Base-by-base conservation (phyloP, 1,140 invertebrate species). In the Dryas iulia region DNA sequence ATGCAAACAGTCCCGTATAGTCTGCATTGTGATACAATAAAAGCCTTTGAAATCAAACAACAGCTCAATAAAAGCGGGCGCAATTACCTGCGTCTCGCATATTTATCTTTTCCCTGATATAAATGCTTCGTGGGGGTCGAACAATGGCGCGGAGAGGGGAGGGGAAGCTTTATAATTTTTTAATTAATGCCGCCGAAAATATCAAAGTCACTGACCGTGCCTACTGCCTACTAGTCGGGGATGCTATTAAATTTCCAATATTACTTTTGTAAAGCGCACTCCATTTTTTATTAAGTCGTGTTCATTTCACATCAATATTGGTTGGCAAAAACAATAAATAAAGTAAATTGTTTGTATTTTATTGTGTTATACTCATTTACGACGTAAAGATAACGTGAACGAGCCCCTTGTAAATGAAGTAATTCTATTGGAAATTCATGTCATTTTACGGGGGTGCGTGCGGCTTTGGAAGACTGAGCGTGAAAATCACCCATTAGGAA, bases 101-200 rank as follows among this genome's bases (percentile, higher is more conserved):
- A 87, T 90, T 88, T 90, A 86, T 90, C 86, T 87, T 88, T 89
- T 80, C 79, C 81, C 71, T 77, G 78, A 81, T 86, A 81, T 84
- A 87, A 89, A 89, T 79, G 83, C 83, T 88, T 86, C 84, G 86
- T 88, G 78, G 71, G 65, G 71, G 76, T 63, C 56, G 76, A 84
- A 90, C 86, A 88, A 90, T 88, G 72, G 84, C 77, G 66, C 64
- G 72, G 83, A 75, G 77, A n/a, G 74, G 64, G 58, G 71, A 60
- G 72, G 75, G 75, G 83, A 84, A 84, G 87, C 86, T 86, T 84
- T 85, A 87, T 89, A 87, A 87, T 91, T 91, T 90, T 90, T 91
- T 89, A 91, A 89, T 91, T 89, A 91, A 89, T 89, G 63, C 81
- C 73, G 75, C 77, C 79, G 82, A 88, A 89, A 89, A 89, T 87